These are phyloP conservation scores for Tigriopus japonicus DNA, from an alignment of 1,140 invertebrate genomes.

Conservation along the genomic window DNA sequence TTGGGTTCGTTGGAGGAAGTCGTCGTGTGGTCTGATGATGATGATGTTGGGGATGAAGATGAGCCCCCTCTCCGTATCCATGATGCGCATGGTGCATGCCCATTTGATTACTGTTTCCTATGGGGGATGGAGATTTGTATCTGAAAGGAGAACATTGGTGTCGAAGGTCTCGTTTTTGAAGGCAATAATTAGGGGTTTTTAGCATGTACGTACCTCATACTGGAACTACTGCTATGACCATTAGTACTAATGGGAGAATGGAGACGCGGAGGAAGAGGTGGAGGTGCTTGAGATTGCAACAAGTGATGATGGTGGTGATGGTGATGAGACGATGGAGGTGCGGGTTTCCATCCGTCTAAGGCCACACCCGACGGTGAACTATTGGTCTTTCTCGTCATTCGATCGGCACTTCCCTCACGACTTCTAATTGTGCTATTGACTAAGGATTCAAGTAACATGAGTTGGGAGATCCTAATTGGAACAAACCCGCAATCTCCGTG, in stretches of 20 bases:
- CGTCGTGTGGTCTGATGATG: neutral
- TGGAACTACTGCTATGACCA: too few relatives aligned
- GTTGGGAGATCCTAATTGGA: too few relatives aligned
- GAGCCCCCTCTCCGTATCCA: neutral
- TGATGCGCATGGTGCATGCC: too few relatives aligned
- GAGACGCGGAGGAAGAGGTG: neutral
- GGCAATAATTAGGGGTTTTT: too few relatives aligned
- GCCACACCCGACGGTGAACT: neutral
- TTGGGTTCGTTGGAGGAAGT: neutral
- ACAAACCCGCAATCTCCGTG: too few relatives aligned
- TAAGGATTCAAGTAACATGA: too few relatives aligned
- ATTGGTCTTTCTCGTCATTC: neutral
- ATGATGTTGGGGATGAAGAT: neutral
- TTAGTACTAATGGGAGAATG: neutral
- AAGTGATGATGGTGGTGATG: neutral
- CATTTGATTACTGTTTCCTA: neutral
- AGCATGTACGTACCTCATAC: too few relatives aligned
- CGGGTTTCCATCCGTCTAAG: too few relatives aligned
- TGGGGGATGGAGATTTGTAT: conserved; percentile 9
- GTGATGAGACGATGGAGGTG: neutral
- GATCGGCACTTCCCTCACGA: neutral
- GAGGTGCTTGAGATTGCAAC: neutral
- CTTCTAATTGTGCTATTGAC: too few relatives aligned
- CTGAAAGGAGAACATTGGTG: neutral
- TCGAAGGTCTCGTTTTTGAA: neutral